phyloP scores from a whole-genome alignment of 1,140 invertebrate species.

The Patella vulgata region DNA sequence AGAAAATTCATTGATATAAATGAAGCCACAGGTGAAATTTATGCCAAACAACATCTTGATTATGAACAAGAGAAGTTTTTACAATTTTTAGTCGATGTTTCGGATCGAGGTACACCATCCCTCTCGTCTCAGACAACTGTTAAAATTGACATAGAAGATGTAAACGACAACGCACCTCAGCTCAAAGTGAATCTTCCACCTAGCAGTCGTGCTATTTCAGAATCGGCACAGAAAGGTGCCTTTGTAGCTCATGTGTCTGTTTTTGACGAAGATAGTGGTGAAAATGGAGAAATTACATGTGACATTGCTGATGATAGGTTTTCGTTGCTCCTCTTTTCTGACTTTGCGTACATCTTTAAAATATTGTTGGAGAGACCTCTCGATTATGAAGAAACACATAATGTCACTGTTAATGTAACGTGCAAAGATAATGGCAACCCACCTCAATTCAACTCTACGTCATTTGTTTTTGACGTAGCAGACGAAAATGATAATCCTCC shows the following conservation, averaged over 20 bases:
- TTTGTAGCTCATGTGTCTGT: constrained; percentile 46
- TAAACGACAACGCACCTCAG: constrained; percentile 55
- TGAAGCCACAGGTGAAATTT: constrained; percentile 45
- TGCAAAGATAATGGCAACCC: constrained; percentile 52
- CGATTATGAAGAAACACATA: constrained; percentile 36
- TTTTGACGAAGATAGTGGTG: constrained; percentile 40
- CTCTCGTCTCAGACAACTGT: constrained; percentile 71
- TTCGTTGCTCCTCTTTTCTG: constrained; percentile 26
- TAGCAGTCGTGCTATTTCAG: constrained; percentile 23
- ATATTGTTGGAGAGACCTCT: constrained; percentile 39
- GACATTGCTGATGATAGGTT: constrained; percentile 39
- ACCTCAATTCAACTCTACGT: constrained; percentile 32
- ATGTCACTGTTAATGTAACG: constrained; percentile 28
- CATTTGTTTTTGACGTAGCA: constrained; percentile 53
- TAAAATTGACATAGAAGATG: constrained; percentile 49
- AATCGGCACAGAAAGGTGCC: constrained; percentile 36
- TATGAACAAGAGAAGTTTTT: constrained; percentile 37
- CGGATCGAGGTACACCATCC: constrained; percentile 84
- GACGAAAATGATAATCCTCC: constrained; percentile 60
- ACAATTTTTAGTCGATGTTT: constrained; percentile 30
- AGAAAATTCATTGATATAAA: constrained; percentile 42
- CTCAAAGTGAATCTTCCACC: constrained; percentile 43
- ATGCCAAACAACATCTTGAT: constrained; percentile 38
- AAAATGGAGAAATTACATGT: constrained; percentile 47
- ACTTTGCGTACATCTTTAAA: constrained; percentile 41